These are phyloP conservation scores for Lipophrys pholis DNA, from an alignment of 2,113 vertebrate species.

Conservation along the genomic window DNA sequence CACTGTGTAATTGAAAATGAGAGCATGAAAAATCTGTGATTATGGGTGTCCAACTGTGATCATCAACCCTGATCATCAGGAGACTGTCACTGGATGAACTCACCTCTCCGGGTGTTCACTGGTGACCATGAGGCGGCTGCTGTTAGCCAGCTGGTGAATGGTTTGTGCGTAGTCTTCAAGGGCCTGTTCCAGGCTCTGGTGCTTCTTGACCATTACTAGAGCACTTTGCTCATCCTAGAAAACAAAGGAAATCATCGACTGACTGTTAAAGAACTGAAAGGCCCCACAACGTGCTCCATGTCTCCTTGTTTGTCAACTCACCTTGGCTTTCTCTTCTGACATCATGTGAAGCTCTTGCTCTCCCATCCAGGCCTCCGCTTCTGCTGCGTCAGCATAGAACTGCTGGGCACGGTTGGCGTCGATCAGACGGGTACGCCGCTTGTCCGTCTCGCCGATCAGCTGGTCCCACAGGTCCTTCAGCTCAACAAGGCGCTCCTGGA, in stretches of 20 bases:
- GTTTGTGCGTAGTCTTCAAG: conserved; percentile 92
- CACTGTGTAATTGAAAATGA: conserved; percentile 68
- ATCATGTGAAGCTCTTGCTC: conserved; percentile 97
- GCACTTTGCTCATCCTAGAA: conserved; percentile 92
- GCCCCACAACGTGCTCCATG: neutral
- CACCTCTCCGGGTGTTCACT: conserved; percentile 92
- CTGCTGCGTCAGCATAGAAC: conserved; percentile 91
- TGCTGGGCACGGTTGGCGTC: conserved; percentile 90
- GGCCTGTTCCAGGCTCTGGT: conserved; percentile 90
- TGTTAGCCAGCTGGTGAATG: conserved; percentile 89
- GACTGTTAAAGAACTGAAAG: neutral
- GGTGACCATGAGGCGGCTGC: conserved; percentile 91
- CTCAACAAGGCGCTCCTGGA: conserved; percentile 84
- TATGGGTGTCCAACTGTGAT: neutral
- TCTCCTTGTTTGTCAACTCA: conserved; percentile 42
- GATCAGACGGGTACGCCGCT: conserved; percentile 84
- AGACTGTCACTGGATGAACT: conserved; percentile 18
- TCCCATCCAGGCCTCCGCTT: conserved; percentile 96
- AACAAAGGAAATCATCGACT: neutral
- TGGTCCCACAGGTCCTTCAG: conserved; percentile 87
- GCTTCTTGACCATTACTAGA: conserved; percentile 93
- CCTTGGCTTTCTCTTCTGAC: conserved; percentile 96
- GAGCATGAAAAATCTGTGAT: neutral
- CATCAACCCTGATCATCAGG: no score
- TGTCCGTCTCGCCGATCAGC: conserved; percentile 86